phyloP scores from a whole-genome alignment of 2,113 vertebrate genomes.

The Hemiscyllium ocellatum region DNA sequence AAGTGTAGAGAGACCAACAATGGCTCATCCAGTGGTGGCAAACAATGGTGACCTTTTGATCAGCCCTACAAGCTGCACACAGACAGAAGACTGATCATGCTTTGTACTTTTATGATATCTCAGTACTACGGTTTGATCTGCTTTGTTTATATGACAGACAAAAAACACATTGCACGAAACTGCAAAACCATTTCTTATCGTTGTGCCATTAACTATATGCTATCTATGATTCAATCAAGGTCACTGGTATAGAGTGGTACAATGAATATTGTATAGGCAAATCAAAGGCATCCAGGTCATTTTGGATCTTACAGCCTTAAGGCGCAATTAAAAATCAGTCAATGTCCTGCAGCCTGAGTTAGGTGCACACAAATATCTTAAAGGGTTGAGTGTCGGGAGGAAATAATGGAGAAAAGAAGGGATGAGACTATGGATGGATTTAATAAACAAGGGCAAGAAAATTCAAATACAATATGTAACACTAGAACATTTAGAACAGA shows the following conservation, averaged over 20 bases:
- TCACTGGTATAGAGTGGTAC: not conserved
- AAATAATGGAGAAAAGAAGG: no score
- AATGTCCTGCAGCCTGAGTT: not conserved
- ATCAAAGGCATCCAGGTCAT: no score
- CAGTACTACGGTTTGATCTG: not conserved
- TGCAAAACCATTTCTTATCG: not conserved
- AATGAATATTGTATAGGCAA: not conserved
- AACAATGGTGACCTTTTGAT: not conserved
- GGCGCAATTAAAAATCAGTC: not conserved
- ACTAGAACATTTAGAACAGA: not conserved
- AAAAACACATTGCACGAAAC: not conserved
- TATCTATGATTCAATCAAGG: not conserved
- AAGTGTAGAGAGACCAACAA: not conserved
- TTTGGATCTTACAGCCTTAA: no score
- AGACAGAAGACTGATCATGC: not conserved
- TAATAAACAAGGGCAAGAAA: not conserved
- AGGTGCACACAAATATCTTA: not conserved
- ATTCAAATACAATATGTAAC: not conserved
- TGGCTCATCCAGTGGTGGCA: not conserved
- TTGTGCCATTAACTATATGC: not conserved
- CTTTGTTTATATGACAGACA: no score
- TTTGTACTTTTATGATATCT: not conserved
- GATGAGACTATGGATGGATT: not conserved
- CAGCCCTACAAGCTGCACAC: not conserved
- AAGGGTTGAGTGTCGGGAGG: no score